phyloP scores from a whole-genome alignment of 2,888 invertebrate genomes.

The Athalia cordata region DNA sequence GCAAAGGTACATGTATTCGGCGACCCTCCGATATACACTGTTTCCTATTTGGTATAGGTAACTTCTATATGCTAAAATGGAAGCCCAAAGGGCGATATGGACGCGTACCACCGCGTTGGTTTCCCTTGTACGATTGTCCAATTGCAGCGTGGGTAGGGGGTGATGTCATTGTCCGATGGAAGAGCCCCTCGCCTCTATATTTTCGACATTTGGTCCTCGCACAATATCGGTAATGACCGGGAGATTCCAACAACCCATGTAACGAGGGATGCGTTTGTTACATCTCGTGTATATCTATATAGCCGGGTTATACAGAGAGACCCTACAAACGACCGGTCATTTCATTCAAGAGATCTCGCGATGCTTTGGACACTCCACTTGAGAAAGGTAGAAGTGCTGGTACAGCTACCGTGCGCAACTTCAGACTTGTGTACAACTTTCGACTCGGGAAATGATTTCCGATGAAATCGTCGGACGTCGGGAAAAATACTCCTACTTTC shows the following conservation, averaged over 20 bases:
- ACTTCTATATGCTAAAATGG: not conserved
- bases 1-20: not conserved
- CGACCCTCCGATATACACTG: too few relatives aligned
- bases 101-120: too few relatives aligned
- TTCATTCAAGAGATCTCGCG: not conserved
- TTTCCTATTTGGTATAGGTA: too few relatives aligned
- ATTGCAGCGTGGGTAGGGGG: not conserved
- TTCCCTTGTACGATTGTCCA: conserved; percentile 9
- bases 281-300: not conserved
- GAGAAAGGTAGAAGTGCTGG: not conserved
- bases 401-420: too few relatives aligned
- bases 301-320: not conserved
- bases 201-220: not conserved
- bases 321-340: conserved; percentile 33
- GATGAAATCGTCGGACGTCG: not conserved
- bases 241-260: conserved; percentile 7
- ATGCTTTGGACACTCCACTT: not conserved
- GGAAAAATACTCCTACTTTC: too few relatives aligned
- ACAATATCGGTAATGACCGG: conserved; percentile 43
- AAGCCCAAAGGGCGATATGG: conserved; percentile 1
- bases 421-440: too few relatives aligned
- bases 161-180: conserved; percentile 8
- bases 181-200: not conserved
- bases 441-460: not conserved
- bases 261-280: conserved; percentile 17